A percentile compares a stretch with the other conserved stretches of the same genome.
Evolutionary conservation across 2,113 vertebrate genomes (phyloP).

Genomic region (Bufo bufo): DNA sequence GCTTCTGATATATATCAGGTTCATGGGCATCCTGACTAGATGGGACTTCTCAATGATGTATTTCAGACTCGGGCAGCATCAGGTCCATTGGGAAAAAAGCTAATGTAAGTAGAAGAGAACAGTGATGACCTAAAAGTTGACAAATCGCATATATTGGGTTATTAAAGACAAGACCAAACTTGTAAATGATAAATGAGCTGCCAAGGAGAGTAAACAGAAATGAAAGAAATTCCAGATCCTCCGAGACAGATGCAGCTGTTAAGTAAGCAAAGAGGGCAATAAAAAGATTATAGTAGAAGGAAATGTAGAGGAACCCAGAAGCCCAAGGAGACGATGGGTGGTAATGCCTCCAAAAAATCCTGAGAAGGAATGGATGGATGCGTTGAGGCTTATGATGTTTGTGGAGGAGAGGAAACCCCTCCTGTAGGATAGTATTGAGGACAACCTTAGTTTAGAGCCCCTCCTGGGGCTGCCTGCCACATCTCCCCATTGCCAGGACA

Average conservation of each 20-base stretch:
- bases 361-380: too few relatives aligned
- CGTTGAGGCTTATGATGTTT: too few relatives aligned
- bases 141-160: neutral
- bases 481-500: too few relatives aligned
- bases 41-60: neutral
- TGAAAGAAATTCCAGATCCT: neutral
- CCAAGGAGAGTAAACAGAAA: neutral
- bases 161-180: neutral
- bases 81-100: neutral
- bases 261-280: neutral
- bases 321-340: too few relatives aligned
- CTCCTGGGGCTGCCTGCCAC: too few relatives aligned
- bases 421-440: neutral
- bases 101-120: neutral
- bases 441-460: neutral
- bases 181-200: slow-evolving; percentile 7
- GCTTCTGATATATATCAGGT: too few relatives aligned
- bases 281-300: neutral
- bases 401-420: neutral
- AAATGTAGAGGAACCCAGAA: neutral
- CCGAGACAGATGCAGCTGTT: neutral
- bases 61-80: neutral
- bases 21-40: too few relatives aligned
- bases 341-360: too few relatives aligned
- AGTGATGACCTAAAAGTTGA: slow-evolving; percentile 6